phyloP scores from a whole-genome alignment of 1,140 invertebrate species.

The Drosophila simulans region DNA sequence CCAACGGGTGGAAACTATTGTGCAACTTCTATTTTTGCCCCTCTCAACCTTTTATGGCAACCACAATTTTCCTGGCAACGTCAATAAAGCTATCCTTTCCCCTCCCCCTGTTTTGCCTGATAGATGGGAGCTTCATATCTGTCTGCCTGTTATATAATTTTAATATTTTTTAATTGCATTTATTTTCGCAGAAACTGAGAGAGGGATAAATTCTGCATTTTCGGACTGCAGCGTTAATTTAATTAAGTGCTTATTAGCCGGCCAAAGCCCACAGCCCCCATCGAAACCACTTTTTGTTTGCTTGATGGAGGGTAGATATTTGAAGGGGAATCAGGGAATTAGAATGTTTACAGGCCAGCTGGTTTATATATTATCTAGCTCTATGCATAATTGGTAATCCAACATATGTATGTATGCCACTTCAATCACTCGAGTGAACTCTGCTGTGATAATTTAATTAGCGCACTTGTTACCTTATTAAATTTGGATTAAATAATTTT shows the following conservation, averaged over 20 bases:
- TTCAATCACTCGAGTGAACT: constrained; percentile 34
- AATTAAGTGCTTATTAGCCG: constrained; percentile 76
- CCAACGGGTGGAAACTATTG: constrained; percentile 22
- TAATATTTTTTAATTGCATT: constrained; percentile 80
- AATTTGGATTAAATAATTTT: constrained; percentile 20
- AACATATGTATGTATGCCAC: constrained; percentile 33
- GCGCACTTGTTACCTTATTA: constrained; percentile 26
- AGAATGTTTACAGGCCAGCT: constrained; percentile 35
- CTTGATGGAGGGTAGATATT: constrained; percentile 9
- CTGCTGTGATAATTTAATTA: constrained; percentile 39
- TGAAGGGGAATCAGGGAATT: constrained; percentile 17
- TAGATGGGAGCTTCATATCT: constrained; percentile 21
- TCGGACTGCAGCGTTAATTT: constrained; percentile 57
- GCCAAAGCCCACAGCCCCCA: constrained; percentile 3
- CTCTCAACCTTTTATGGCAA: background rate
- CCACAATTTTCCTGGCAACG: constrained; percentile 65
- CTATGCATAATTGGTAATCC: constrained; percentile 22
- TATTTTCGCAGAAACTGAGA: constrained; percentile 26
- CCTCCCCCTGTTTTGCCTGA: background rate
- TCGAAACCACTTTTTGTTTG: constrained; percentile 17
- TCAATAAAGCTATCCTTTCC: constrained; percentile 21
- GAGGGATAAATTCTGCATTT: constrained; percentile 28
- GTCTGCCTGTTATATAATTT: constrained; percentile 63
- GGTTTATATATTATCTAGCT: constrained; percentile 6
- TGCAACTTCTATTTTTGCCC: background rate